These are phyloP conservation scores for Malurus melanocephalus DNA, from an alignment of 2,113 vertebrate species.

Conservation along the genomic window DNA sequence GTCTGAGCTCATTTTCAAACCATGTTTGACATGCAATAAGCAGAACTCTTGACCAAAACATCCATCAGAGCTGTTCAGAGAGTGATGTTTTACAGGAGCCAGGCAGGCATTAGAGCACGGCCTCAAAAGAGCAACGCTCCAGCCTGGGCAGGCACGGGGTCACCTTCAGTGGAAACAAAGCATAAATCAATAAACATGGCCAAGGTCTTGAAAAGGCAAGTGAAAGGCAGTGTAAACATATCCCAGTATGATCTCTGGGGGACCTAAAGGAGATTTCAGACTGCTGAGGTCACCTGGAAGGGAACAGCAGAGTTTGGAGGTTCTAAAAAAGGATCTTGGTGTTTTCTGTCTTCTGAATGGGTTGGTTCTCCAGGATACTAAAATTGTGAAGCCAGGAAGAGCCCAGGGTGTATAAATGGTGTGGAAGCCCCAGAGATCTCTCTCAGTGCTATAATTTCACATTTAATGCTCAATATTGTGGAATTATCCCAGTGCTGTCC, in stretches of 20 bases:
- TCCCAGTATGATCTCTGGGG: background rate
- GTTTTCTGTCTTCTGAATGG: background rate
- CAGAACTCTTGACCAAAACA: background rate
- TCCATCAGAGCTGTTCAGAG: background rate
- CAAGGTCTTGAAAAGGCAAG: conserved; percentile 34
- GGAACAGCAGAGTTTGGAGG: background rate
- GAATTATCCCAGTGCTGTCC: background rate
- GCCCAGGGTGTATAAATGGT: background rate
- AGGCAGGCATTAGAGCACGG: background rate
- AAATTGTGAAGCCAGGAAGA: background rate
- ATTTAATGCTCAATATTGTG: background rate
- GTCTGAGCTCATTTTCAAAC: background rate
- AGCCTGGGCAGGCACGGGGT: background rate
- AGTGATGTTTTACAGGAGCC: conserved; percentile 15
- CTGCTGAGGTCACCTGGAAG: background rate
- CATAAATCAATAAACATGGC: conserved; percentile 39
- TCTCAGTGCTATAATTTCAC: background rate
- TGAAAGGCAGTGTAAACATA: conserved; percentile 35
- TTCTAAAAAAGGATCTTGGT: background rate
- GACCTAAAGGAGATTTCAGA: background rate
- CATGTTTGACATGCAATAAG: background rate
- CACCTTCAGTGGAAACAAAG: conserved; percentile 18
- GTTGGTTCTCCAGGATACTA: background rate
- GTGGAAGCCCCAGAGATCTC: background rate
- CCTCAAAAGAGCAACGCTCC: background rate